Evolutionary conservation across 2,888 invertebrate genomes (phyloP), one percentile per base, ranked within the genome.

Genomic region (Ornithoptera alexandrae): DNA sequence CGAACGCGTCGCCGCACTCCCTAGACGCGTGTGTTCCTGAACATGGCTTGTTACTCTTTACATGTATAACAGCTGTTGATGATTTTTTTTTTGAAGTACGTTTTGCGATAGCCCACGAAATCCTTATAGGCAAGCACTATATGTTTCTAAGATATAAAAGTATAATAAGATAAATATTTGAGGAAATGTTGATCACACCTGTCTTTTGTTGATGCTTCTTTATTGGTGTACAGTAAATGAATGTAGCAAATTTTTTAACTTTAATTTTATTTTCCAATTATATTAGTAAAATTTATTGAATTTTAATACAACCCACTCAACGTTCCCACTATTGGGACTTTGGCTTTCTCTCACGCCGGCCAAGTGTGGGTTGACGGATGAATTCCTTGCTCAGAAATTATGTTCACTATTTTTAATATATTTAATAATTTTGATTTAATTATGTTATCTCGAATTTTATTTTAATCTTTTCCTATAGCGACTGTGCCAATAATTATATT

Each of bases 1-100:
- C 73, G 71, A 56, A 57, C 61, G 68, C 67, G 72, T 74, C 74
- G 74, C 60, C 68, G 71, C 67, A 20, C 36, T n/a, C 59, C 56
- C 30, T 71, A 73, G 74, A 73, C 72, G 72, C 71, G 71, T 71
- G 71, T 53, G 71, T 73, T 69, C 66, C 71, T 62, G 58, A 46
- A 63, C 60, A 63, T 15, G 62, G 68, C 65, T 62, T 53, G 65
- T 71, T 63, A 68, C 53, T 42, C 42, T 12, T 65, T 62, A 12
- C 57, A 18, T 18, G 50, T 60, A 64, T 24, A 17, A 62, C 57
- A 62, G 58, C 39, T 46, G 65, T 65, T 65, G 50, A 50, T 57
- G 24, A 46, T 62, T 57, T 42, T 30, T 56, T 30, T 69, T 46
- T 59, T 56, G 42, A 22, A 42, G n/a, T 60, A 60, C 53, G 39